A percentile compares a stretch with the other conserved stretches of the same genome.
Conservation (phyloP, 2,797 vertebrate genomes). For the Petrocephalus schoutedeni region DNA sequence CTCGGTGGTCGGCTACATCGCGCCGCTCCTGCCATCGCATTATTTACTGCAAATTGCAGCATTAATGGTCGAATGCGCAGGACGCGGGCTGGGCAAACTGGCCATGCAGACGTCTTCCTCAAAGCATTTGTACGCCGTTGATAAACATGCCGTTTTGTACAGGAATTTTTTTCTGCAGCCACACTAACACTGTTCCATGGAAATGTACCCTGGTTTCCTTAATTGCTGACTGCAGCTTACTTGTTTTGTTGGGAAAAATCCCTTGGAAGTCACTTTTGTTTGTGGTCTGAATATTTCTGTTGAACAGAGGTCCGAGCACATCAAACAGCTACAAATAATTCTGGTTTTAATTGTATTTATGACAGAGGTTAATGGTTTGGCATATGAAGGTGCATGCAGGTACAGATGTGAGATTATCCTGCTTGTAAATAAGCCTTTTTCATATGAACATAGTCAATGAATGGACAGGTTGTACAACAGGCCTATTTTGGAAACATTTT, state of each 20-base stretch:
- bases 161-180: background rate
- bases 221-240: background rate
- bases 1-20: background rate
- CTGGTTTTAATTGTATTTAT: conserved; percentile 23
- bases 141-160: conserved; percentile 8
- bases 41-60: background rate
- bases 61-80: background rate
- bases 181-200: background rate
- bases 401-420: conserved; percentile 39
- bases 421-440: conserved; percentile 37
- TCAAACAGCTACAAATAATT: background rate
- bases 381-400: conserved; percentile 54
- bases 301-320: background rate
- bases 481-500: conserved; percentile 23
- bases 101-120: background rate
- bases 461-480: conserved; percentile 46
- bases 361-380: conserved; percentile 30
- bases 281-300: conserved; percentile 52
- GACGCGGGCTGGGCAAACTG: background rate
- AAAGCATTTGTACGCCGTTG: background rate
- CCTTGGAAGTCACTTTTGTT: conserved; percentile 19
- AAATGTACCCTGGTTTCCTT: background rate
- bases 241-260: background rate
- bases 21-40: background rate
- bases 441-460: conserved; percentile 33